A percentile compares a stretch with the other conserved stretches of the same genome.
Evolutionary conservation across 2,797 vertebrate genomes (phyloP).

Genomic region (Mallotus villosus): DNA sequence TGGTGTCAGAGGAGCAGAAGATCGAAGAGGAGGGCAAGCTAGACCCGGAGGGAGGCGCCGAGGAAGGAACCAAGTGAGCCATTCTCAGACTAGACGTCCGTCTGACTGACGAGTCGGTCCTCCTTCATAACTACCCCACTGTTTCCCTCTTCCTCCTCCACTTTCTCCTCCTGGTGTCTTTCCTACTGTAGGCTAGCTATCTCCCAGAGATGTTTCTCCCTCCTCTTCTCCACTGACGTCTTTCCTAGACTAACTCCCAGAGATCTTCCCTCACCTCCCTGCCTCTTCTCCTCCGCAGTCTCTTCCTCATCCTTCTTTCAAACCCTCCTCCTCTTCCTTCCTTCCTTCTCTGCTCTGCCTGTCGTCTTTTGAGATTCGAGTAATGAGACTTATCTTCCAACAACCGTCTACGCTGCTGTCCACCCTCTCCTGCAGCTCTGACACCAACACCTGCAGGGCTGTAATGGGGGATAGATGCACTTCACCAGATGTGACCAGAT

Average conservation of each 20-base stretch:
- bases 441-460: not conserved
- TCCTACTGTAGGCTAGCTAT: not conserved
- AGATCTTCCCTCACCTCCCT: not conserved
- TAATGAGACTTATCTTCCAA: not conserved
- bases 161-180: not conserved
- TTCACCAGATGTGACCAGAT: not conserved
- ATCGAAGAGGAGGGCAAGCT: slow-evolving; percentile 96
- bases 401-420: not conserved
- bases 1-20: slow-evolving; percentile 92
- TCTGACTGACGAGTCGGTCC: not conserved
- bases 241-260: slow-evolving; percentile 2
- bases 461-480: not conserved
- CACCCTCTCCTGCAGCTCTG: not conserved
- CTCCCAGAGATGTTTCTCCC: not conserved
- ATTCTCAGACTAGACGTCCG: not conserved
- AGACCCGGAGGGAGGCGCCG: slow-evolving; percentile 85
- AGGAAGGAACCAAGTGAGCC: slow-evolving; percentile 90
- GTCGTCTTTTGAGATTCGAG: not conserved
- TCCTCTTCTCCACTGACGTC: not conserved
- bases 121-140: not conserved
- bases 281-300: not conserved
- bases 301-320: not conserved
- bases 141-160: not conserved
- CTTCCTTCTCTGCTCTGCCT: not conserved
- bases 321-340: not conserved